These are phyloP conservation scores for Thysanoteuthis rhombus DNA, from an alignment of 2,888 invertebrate species.

Conservation along the genomic window DNA sequence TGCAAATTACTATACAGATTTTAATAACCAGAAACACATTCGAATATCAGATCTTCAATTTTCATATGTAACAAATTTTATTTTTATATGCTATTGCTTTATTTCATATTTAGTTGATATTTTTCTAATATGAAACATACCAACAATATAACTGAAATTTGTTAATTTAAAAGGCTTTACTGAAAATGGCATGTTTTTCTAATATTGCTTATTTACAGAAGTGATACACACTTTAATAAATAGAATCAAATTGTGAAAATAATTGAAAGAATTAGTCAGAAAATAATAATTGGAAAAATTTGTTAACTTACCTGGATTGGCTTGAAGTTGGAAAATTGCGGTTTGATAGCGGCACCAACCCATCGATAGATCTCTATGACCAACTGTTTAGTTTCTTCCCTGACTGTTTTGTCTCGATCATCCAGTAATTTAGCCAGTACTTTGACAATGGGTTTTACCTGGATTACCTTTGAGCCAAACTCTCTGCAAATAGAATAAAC, in stretches of 20 bases:
- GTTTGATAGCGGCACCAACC: slow-evolving; percentile 78
- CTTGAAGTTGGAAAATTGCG: slow-evolving; percentile 86
- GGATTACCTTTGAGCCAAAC: slow-evolving; percentile 91
- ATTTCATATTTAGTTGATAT: no score
- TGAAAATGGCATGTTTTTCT: no score
- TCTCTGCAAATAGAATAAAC: slow-evolving; percentile 73
- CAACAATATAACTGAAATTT: no score
- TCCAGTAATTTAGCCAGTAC: slow-evolving; percentile 85
- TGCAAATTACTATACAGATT: no score
- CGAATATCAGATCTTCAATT: no score
- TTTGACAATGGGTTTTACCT: slow-evolving; percentile 85
- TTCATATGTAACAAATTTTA: no score
- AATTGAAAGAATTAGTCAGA: not conserved
- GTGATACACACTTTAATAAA: not conserved
- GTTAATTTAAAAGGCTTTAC: no score
- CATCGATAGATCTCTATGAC: slow-evolving; percentile 94
- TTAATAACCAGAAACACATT: no score
- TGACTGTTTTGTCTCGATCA: slow-evolving; percentile 87
- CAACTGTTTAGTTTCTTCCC: slow-evolving; percentile 90
- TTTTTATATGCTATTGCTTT: no score
- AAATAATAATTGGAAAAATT: not conserved
- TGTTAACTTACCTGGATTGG: slow-evolving; percentile 78
- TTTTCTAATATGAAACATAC: no score
- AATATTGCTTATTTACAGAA: no score
- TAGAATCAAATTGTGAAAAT: not conserved